Evolutionary conservation across 2,888 invertebrate species (phyloP), one percentile per base, ranked within the genome.

Genomic region (Choreutis nemorana): DNA sequence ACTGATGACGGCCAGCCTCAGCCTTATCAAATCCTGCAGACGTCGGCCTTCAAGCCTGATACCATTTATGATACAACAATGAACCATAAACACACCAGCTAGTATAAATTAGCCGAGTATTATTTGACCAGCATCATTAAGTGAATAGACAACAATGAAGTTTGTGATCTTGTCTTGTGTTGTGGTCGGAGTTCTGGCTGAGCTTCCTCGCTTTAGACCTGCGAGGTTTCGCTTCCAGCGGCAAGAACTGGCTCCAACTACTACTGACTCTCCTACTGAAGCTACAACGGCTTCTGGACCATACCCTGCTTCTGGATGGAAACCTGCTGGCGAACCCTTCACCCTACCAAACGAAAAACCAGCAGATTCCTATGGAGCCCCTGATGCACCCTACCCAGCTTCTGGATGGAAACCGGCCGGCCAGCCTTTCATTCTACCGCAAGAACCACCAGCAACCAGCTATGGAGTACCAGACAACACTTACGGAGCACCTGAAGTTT

Each of bases 361-460:
- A 2, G 45, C 47, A 2, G 50, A 58, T 6, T 35, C 50, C 0
- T 62, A 61, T 23, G 64, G 60, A 29, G 45, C 58, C 4, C 64
- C 66, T 30, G 47, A 30, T 34, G 68, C 48, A 0, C 65, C 68
- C 0, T 75, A 77, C 14, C 66, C 72, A 1, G 54, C 77, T 1
- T 66, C 78, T 1, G 79, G 77, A 11, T 78, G 73, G 73, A 68
- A 64, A 18, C 79, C 79, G 1, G 51, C 51, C n/a, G 70, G 67
- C 2, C 52, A 63, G 34, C 49, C 55, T 0, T 78, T 79, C 37
- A 56, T 55, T 0, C 41, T 79, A 2, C 78, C 79, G 0, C 51
- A 62, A n/a, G 56, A 67, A 25, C 56, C 48, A 1, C 62, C 68
- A 14, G 53, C 52, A 0, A 58, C 55, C 3, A 64, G 49, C 26